phyloP scores from a whole-genome alignment of 2,888 invertebrate species.

The Byasa hedistus region DNA sequence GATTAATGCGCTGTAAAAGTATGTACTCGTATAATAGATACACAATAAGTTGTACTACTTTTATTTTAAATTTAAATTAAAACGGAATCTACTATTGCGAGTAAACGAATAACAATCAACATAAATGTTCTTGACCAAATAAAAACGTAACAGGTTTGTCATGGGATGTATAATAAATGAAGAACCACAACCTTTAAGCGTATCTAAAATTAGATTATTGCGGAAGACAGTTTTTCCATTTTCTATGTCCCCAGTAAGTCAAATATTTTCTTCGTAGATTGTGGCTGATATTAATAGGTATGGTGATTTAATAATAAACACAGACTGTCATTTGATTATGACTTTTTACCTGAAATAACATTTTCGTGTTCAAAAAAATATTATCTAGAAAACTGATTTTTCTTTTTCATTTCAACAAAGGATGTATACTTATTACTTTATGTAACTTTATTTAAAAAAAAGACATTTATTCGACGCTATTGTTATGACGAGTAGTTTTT shows the following conservation, averaged over 20 bases:
- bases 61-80: background rate
- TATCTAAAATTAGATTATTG: background rate
- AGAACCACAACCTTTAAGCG: background rate
- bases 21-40: no score
- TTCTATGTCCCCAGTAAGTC: background rate
- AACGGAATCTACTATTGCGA: background rate
- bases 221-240: background rate
- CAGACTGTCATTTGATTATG: no score
- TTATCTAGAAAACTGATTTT: no score
- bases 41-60: no score
- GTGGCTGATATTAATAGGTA: background rate
- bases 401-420: no score
- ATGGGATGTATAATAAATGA: background rate
- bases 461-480: no score
- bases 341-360: no score
- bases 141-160: background rate
- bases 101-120: background rate
- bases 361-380: no score
- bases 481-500: no score
- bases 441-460: no score
- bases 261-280: background rate
- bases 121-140: background rate
- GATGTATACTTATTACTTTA: no score
- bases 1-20: no score
- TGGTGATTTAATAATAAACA: background rate